Base-by-base conservation (phyloP, 2,113 vertebrate species). In the Thinocorus orbignyianus region DNA sequence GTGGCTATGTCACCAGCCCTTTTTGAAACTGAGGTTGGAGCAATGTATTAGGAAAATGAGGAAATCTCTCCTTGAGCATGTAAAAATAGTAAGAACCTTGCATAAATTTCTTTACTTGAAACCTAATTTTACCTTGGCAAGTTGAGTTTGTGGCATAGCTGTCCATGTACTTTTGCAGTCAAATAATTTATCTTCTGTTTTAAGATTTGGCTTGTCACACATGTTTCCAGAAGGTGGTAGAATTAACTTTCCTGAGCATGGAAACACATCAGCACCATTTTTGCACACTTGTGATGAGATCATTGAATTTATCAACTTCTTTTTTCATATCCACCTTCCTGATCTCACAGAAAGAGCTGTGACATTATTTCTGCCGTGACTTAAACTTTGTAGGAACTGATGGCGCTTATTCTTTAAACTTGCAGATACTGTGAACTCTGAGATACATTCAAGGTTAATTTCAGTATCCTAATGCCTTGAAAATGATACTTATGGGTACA, bases 401-500 rank as follows among this genome's bases (percentile, higher is more conserved):
- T 39, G 6, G 5, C 61, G 4, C 25, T 30, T 79, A 19, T 28
- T 71, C 61, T 52, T 64, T 61, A 66, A 71, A 52, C 6, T 51
- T 61, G 76, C 42, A 70, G 25, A 46, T 84, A 30, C 44, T 68
- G 37, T 49, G 52, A 93, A 62, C 77, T 91, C 72, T 33, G 69
- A 81, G 90, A 89, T 69, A 87, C 26, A 68, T 77, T 62, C 85
- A 89, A 81, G 77, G 83, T 96, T 93, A 94, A 51, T 51, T 73
- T 88, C 71, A 71, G 58, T 57, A 42, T 81, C 71, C 16, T 33
- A 65, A 68, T 77, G 80, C 48, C 57, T 88, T 33, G 58, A 94
- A 92, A 93, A 61, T 84, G 95, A 97, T 96, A 92, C 81, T 66
- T 65, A n/a, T 3, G 81, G 83, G 72, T 58, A 69, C 22, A 83